Percentiles rank a stretch among this genome's conserved stretches.
Conservation (phyloP, 2,888 invertebrate species). For the Phania funesta region DNA sequence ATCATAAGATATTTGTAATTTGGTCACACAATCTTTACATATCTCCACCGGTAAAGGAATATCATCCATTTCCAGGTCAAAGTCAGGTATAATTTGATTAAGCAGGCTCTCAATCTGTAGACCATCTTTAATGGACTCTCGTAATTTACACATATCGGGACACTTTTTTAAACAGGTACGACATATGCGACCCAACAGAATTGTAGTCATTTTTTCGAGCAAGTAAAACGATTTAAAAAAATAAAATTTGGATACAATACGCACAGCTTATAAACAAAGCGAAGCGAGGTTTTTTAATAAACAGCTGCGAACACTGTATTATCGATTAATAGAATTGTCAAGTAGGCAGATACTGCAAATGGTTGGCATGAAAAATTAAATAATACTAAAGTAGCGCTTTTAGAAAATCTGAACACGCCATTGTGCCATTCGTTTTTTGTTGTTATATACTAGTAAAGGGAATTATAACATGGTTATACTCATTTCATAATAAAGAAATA, state of each 20-base stretch:
- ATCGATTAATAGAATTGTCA: background rate
- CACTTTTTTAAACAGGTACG: slow-evolving; percentile 61
- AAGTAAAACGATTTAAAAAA: background rate
- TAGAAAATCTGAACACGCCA: slow-evolving; percentile 43
- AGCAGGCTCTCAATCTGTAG: slow-evolving; percentile 54
- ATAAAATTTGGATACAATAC: background rate
- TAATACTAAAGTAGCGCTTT: background rate
- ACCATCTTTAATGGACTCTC: slow-evolving; percentile 23
- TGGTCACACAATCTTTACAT: slow-evolving; percentile 45
- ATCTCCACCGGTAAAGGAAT: slow-evolving; percentile 55
- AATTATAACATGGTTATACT: background rate
- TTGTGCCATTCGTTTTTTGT: too few species aligned
- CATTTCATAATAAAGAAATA: too few species aligned
- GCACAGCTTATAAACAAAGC: slow-evolving; percentile 21
- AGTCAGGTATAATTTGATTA: slow-evolving; percentile 43
- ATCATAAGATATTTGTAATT: slow-evolving; percentile 26
- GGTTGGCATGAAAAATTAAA: background rate
- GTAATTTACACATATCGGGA: slow-evolving; percentile 48
- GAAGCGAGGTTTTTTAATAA: background rate
- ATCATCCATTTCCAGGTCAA: slow-evolving; percentile 41
- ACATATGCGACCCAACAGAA: slow-evolving; percentile 60
- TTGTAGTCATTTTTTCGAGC: slow-evolving; percentile 35
- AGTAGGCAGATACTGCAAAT: background rate
- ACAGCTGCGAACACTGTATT: slow-evolving; percentile 19
- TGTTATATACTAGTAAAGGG: background rate